Conservation (phyloP, 2,797 vertebrate species). For the Emys orbicularis region DNA sequence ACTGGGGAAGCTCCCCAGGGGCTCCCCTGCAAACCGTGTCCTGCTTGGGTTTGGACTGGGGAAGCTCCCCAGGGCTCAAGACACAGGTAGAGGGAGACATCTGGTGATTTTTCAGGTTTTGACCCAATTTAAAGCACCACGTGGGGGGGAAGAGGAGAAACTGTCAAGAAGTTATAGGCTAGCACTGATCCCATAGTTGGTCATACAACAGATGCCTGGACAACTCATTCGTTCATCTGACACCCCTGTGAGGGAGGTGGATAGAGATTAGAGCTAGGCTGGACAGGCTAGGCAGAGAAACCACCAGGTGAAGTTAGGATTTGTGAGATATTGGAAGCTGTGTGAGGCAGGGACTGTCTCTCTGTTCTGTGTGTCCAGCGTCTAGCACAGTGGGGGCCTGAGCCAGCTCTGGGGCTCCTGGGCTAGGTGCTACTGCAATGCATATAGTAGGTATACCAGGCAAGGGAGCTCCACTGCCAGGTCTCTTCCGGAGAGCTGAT, state of each 20-base stretch:
- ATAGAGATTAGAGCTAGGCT: neutral
- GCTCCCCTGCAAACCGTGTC: neutral
- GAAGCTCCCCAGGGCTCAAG: neutral
- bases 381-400: neutral
- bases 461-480: neutral
- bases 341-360: neutral
- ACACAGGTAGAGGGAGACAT: neutral
- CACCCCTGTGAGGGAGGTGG: neutral
- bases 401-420: neutral
- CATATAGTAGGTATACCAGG: too few species aligned
- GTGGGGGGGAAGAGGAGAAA: neutral
- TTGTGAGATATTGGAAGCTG: neutral
- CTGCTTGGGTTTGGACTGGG: neutral
- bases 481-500: neutral
- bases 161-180: neutral
- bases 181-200: neutral
- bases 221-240: neutral
- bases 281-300: neutral
- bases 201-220: neutral
- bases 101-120: neutral
- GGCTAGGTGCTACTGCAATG: neutral
- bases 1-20: neutral
- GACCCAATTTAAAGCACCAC: neutral
- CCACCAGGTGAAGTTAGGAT: neutral
- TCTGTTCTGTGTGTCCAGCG: neutral